A percentile compares a stretch with the other conserved stretches of the same genome.
Conservation (phyloP, 2,797 vertebrate species). For the Semaprochilodus insignis region DNA sequence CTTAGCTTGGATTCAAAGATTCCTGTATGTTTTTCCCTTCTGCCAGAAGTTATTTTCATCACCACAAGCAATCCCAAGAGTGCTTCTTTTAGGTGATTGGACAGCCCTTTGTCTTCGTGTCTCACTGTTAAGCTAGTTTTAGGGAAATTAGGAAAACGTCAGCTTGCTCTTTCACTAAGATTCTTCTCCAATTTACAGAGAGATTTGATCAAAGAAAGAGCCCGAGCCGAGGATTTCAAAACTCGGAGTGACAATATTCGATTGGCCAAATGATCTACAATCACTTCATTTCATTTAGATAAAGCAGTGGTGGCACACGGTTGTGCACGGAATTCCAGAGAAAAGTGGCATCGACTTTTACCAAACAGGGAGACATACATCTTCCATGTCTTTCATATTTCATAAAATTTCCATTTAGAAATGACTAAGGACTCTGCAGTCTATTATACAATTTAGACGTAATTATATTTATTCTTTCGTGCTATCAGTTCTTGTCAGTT, state of each 20-base stretch:
- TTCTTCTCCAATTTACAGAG: conserved; percentile 44
- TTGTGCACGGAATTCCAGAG: not conserved
- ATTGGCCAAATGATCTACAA: conserved; percentile 35
- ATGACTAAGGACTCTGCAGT: conserved; percentile 20
- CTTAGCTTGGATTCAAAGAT: conserved; percentile 45
- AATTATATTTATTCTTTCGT: conserved; percentile 32
- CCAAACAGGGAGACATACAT: not conserved
- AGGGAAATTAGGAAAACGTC: conserved; percentile 52
- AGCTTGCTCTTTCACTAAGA: conserved; percentile 38
- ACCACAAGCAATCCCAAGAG: conserved; percentile 53
- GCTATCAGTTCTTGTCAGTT: conserved; percentile 17
- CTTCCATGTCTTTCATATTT: conserved; percentile 2
- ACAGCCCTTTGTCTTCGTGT: conserved; percentile 49
- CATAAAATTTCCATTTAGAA: conserved; percentile 13
- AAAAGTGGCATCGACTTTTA: not conserved
- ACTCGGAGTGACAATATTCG: conserved; percentile 50
- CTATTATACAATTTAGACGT: conserved; percentile 7
- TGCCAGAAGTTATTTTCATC: conserved; percentile 53
- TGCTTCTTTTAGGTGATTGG: conserved; percentile 60
- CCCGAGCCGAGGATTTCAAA: conserved; percentile 39
- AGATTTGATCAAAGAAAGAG: conserved; percentile 51
- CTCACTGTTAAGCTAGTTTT: conserved; percentile 50
- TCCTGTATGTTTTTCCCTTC: conserved; percentile 40
- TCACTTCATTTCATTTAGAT: conserved; percentile 48
- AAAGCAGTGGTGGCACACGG: conserved; percentile 20